Evolutionary conservation across 1,140 invertebrate species (phyloP), one percentile per base, ranked within the genome.

Genomic region (Papilio xuthus): DNA sequence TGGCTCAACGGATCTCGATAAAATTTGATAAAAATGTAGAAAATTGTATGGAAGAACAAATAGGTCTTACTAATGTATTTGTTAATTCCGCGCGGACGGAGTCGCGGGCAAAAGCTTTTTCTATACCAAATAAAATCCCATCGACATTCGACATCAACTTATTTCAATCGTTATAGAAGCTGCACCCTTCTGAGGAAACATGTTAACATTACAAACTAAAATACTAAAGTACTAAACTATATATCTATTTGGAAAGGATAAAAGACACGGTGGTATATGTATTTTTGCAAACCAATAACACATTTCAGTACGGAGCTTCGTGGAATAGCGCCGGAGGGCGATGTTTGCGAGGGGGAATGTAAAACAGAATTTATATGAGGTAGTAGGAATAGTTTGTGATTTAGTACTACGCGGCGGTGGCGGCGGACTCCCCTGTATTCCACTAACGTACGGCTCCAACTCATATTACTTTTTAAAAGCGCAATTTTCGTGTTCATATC

Each of bases 331-430:
- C 60, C 12, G 26, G 23, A 63, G 60, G 60, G 60, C 26, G 60
- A 63, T 63, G 60, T 63, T 63, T 63, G 60, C 60, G 60, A 63
- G 26, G 56, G 56, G 60, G 60, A 63, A 63, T 63, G 60, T 63
- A 28, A 63, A 63, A 63, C 60, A 63, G 60, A 63, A 63, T 63
- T 63, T 63, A 63, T 63, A 63, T 63, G 60, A 63, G 26, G 26
- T 26, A 63, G 60, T 63, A 63, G 60, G 23, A 26, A 63, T 63
- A 63, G 60, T 63, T 63, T 63, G 23, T 63, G 60, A 63, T 63
- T 63, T 63, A 63, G 10, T 63, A 63, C 26, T 23, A 53, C 50
- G 50, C 15, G 18, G 50, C 4, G 15, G 50, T 15, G 15, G 60
- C 60, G 56, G 56, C 56, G 60, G 10, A 63, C 60, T 63, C 60